Conservation (phyloP, 2,113 vertebrate genomes). For the Apeltes quadracus region DNA sequence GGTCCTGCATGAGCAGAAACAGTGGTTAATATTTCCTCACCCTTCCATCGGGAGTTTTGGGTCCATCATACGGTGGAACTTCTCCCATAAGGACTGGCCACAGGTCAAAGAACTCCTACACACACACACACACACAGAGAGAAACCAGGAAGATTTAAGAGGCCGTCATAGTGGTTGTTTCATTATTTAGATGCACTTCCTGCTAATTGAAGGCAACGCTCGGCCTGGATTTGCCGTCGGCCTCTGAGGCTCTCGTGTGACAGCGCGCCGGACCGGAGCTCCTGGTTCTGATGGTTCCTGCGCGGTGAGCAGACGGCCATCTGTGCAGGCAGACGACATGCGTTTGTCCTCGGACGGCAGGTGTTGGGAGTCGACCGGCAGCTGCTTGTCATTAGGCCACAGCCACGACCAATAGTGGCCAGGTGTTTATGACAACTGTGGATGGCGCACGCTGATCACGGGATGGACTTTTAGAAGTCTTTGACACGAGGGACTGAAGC, state of each 20-base stretch:
- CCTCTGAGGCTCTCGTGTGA: neutral
- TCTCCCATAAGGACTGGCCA: conserved; percentile 86
- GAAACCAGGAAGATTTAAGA: neutral
- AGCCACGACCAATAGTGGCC: conserved; percentile 32
- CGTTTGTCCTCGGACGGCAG: conserved; percentile 55
- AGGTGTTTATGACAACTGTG: conserved; percentile 18
- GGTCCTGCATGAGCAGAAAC: neutral
- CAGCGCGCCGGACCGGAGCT: conserved; percentile 2
- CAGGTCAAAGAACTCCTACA: conserved; percentile 84
- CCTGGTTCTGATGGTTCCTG: conserved; percentile 16
- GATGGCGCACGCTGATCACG: neutral
- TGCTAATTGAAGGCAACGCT: neutral
- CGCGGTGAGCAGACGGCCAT: conserved; percentile 43
- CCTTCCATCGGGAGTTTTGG: conserved; percentile 85
- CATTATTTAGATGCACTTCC: conserved; percentile 11
- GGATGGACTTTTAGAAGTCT: neutral
- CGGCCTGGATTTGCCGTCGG: conserved; percentile 5
- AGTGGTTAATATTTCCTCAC: conserved; percentile 61
- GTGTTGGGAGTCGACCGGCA: conserved; percentile 53
- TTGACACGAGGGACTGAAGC: neutral
- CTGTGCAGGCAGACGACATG: conserved; percentile 57
- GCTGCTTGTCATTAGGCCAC: conserved; percentile 59
- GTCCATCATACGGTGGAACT: conserved; percentile 80
- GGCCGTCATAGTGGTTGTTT: neutral
- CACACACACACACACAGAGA: conserved; percentile 1